Percentiles rank a stretch among this genome's conserved stretches.
phyloP scores from a whole-genome alignment of 2,797 vertebrate genomes.

The Myripristis murdjan region DNA sequence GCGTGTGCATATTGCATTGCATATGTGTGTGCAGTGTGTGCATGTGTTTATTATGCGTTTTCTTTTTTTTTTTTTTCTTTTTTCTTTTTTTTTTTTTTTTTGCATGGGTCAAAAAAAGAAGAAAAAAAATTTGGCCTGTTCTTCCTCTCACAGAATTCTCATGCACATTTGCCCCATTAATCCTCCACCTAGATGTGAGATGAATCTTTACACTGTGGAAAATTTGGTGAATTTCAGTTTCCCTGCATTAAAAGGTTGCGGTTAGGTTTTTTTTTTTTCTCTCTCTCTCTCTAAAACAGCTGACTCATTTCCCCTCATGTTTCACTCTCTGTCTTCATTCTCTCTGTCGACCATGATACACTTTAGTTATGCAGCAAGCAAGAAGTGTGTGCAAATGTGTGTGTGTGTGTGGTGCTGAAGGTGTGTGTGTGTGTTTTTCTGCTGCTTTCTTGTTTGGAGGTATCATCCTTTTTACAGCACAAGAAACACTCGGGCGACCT shows the following conservation, averaged over 20 bases:
- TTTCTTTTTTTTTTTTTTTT: too few species aligned
- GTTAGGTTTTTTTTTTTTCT: constrained; percentile 24
- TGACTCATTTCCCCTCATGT: constrained; percentile 68
- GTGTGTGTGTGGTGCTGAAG: neutral
- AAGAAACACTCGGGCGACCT: constrained; percentile 22
- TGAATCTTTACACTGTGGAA: neutral
- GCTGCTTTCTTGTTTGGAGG: constrained; percentile 9
- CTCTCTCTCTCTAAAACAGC: constrained; percentile 37
- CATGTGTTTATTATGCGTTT: neutral
- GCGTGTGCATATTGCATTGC: neutral
- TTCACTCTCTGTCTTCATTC: neutral
- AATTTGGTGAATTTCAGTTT: constrained; percentile 8
- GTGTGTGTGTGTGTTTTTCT: constrained; percentile 24
- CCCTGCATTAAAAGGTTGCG: constrained; percentile 22
- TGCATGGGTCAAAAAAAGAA: neutral
- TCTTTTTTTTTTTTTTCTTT: too few species aligned
- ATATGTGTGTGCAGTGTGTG: neutral
- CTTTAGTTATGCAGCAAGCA: constrained; percentile 41
- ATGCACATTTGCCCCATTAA: neutral
- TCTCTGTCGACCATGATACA: constrained; percentile 16
- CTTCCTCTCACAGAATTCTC: neutral
- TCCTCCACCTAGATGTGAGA: neutral
- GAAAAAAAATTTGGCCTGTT: too few species aligned
- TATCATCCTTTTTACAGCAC: constrained; percentile 5
- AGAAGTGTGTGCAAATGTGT: constrained; percentile 20